Evolutionary conservation across 2,888 invertebrate genomes (phyloP).

Genomic region (Branchellion lobata): DNA sequence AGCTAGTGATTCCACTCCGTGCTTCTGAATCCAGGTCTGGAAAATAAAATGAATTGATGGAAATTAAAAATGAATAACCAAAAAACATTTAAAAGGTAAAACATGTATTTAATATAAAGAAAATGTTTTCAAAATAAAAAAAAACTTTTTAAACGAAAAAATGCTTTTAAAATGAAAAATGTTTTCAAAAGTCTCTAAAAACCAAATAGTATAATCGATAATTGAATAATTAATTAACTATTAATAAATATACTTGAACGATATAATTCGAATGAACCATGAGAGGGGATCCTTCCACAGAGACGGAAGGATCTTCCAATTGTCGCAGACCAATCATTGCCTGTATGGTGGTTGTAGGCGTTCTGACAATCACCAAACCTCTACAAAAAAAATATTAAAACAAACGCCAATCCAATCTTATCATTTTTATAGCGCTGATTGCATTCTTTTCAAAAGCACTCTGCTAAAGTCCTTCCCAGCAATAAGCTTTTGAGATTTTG

Average conservation of each 20-base stretch:
- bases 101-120: no score
- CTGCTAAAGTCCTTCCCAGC: no score
- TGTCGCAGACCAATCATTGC: slow-evolving; percentile 90
- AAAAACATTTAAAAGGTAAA: no score
- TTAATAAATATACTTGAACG: no score
- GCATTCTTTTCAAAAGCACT: no score
- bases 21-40: slow-evolving; percentile 87
- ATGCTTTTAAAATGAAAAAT: background rate
- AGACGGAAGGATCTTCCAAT: slow-evolving; percentile 73
- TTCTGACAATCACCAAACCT: background rate
- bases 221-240: background rate
- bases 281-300: slow-evolving; percentile 81
- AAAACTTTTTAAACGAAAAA: background rate
- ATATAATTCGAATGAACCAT: background rate
- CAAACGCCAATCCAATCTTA: no score
- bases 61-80: no score
- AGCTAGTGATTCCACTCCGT: slow-evolving; percentile 77
- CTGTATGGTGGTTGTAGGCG: slow-evolving; percentile 61
- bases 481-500: no score
- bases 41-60: no score
- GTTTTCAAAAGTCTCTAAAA: background rate
- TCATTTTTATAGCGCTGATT: no score
- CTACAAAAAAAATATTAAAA: no score
- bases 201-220: background rate
- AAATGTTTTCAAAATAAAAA: background rate